phyloP scores from a whole-genome alignment of 2,797 vertebrate genomes.

The Gymnoscopelus braueri region DNA sequence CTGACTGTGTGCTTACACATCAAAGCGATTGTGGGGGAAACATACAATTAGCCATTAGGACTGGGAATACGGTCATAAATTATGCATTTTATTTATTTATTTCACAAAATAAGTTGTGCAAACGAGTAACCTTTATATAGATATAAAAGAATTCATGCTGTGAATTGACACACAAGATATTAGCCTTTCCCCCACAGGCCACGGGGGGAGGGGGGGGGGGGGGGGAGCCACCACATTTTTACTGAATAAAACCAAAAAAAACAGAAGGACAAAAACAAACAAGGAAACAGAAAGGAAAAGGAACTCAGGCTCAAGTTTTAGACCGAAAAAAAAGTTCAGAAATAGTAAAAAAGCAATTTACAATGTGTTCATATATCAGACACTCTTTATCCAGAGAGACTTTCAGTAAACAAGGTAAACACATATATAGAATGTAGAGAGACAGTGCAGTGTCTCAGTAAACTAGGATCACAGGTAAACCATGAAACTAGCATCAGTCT shows the following conservation, averaged over 20 bases:
- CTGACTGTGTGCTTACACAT: constrained; percentile 85
- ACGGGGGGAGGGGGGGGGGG: constrained; percentile 26
- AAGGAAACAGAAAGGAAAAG: constrained; percentile 36
- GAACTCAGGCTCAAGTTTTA: constrained; percentile 47
- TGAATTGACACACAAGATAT: constrained; percentile 87
- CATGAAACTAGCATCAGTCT: too few species aligned
- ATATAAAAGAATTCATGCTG: constrained; percentile 86
- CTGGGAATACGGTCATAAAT: constrained; percentile 89
- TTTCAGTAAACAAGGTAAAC: too few species aligned
- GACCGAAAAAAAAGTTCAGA: constrained; percentile 37
- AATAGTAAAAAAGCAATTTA: constrained; percentile 12
- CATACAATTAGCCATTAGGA: constrained; percentile 86
- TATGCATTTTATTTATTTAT: constrained; percentile 84
- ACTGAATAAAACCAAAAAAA: constrained; percentile 67
- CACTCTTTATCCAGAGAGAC: too few species aligned
- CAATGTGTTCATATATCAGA: too few species aligned
- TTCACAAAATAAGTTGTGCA: constrained; percentile 84
- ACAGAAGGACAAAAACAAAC: constrained; percentile 44
- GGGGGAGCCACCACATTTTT: too few species aligned
- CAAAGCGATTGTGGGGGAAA: constrained; percentile 87
- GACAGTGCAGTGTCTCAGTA: too few species aligned
- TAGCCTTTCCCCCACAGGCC: constrained; percentile 86
- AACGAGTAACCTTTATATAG: constrained; percentile 84
- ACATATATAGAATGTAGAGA: too few species aligned
- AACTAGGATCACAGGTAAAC: too few species aligned